Evolutionary conservation across 2,113 vertebrate genomes (phyloP), one percentile per base, ranked within the genome.

Genomic region (Lepus americanus): DNA sequence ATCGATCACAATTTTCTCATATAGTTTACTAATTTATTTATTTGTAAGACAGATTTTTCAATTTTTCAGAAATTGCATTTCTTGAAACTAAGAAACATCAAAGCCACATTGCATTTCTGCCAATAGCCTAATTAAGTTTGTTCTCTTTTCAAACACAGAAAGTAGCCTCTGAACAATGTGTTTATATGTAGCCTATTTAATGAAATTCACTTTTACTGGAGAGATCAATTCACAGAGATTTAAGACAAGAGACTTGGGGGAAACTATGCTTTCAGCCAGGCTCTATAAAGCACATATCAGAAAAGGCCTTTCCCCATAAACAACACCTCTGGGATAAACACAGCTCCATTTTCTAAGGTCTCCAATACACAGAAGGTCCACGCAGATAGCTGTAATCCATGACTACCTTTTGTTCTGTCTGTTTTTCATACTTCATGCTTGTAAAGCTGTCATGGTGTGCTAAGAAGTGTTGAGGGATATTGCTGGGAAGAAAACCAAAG

Each of bases 41-140:
- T 64, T 88, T 64, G 3, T 12, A 64, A 33, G 67, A 73, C 33
- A 73, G 33, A 87, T 87, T 23, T 93, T 61, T 78, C 63, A 29
- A n/a, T 36, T 93, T 95, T 96, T 70, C 80, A 88, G 64, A 91
- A 93, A 90, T 82, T 88, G 31, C 11, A 31, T 55, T 82, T 85
- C 69, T 87, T 90, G 66, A 91, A 90, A 88, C 69, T 67, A 87
- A 67, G 72, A 44, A 80, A 63, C 36, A 55, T 63, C 59, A 33
- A 81, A 96, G 84, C 83, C 36, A 17, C 27, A 23, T 17, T 84
- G 88, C 22, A 1, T 59, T 88, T 95, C 81, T 89, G 61, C 66
- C 74, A 76, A 55, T 9, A 44, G 31, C 64, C n/a, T 85, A 59
- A 92, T 25, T 87, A n/a, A 78, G 36, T 69, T 67, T n/a, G 13